These are phyloP conservation scores for Agrypnia vestita DNA, from an alignment of 1,140 invertebrate genomes.

Conservation along the genomic window DNA sequence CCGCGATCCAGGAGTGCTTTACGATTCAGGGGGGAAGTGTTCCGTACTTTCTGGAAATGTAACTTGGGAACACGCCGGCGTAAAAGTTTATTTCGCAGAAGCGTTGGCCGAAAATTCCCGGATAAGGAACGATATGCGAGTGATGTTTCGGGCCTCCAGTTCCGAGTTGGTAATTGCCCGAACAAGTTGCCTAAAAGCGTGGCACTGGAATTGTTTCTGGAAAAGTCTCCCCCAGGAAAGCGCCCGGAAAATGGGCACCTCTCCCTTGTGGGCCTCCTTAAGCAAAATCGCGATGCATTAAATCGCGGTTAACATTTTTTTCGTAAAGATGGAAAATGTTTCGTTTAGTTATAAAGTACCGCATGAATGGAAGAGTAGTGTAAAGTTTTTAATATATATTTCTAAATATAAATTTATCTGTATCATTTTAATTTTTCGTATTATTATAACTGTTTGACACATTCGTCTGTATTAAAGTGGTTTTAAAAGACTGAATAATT, in stretches of 20 bases:
- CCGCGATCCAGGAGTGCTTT: too few relatives aligned
- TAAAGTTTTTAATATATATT: too few relatives aligned
- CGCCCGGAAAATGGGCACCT: not conserved
- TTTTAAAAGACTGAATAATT: too few relatives aligned
- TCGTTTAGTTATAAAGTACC: too few relatives aligned
- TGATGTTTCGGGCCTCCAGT: conserved; percentile 22
- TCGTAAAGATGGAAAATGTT: too few relatives aligned
- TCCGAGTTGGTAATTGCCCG: conserved; percentile 34
- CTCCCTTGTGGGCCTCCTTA: not conserved
- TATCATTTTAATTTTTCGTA: too few relatives aligned
- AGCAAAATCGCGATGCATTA: not conserved
- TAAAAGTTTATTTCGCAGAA: not conserved
- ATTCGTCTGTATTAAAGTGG: too few relatives aligned
- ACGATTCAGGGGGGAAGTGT: not conserved
- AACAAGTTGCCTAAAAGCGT: conserved; percentile 25
- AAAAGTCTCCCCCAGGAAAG: not conserved
- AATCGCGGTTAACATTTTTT: not conserved
- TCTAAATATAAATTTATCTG: too few relatives aligned
- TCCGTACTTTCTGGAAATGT: not conserved
- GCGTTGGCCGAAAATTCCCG: conserved; percentile 10
- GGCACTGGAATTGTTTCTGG: conserved; percentile 2
- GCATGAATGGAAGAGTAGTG: too few relatives aligned
- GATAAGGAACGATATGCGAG: conserved; percentile 33
- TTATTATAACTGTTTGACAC: too few relatives aligned
- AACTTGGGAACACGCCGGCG: not conserved